Conservation (phyloP, 2,797 vertebrate genomes). For the Centroberyx gerrardi region DNA sequence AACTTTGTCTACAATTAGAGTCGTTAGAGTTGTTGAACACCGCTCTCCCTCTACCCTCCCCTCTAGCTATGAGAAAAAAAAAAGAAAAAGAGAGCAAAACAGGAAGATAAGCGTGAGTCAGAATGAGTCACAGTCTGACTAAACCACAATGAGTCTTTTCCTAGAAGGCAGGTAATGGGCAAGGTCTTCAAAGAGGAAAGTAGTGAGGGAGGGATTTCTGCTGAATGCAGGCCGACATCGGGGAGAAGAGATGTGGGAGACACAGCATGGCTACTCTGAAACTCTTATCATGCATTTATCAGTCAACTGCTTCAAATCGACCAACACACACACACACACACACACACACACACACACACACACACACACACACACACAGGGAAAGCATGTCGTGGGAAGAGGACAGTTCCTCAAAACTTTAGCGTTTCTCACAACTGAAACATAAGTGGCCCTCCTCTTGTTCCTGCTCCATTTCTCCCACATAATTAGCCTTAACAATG, state of each 20-base stretch:
- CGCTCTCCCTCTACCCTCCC: not conserved
- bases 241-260: constrained; percentile 29
- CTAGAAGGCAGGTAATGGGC: constrained; percentile 60
- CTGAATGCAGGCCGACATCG: constrained; percentile 33
- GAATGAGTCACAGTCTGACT: constrained; percentile 57
- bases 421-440: not conserved
- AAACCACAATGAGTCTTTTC: constrained; percentile 51
- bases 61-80: not conserved
- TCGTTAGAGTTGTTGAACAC: constrained; percentile 4
- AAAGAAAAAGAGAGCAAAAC: constrained; percentile 7
- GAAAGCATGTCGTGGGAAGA: not conserved
- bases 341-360: not conserved
- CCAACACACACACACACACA: not conserved
- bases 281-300: constrained; percentile 17
- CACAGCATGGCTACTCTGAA: constrained; percentile 19
- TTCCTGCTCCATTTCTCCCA: constrained; percentile 25
- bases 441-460: constrained; percentile 15
- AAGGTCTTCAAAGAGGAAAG: constrained; percentile 47
- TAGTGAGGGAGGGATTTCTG: constrained; percentile 9
- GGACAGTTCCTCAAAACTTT: not conserved
- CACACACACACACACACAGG: not conserved
- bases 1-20: not conserved
- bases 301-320: not conserved
- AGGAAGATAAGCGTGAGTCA: constrained; percentile 52
- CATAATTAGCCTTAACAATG: constrained; percentile 20